Conservation (phyloP, 53 echinoderm and acorn worm species). For the Echinometra lucunter region DNA sequence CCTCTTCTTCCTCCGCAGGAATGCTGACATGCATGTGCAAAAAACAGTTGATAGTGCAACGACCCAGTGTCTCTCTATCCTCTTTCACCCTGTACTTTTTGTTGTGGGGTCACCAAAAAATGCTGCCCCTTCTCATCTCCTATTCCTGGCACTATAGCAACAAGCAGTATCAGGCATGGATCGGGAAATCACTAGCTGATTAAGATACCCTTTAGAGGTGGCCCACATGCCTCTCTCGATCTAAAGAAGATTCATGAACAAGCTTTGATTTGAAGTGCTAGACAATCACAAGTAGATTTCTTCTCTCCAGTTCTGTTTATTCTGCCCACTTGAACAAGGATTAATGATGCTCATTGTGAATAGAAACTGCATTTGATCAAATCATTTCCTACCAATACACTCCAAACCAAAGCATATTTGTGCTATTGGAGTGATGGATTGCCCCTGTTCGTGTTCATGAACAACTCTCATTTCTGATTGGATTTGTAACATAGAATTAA, state of each 20-base stretch:
- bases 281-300: slow-evolving; percentile 62
- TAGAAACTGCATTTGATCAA: slow-evolving; percentile 66
- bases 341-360: slow-evolving; percentile 61
- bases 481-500: not conserved
- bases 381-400: slow-evolving; percentile 64
- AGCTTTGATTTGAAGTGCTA: slow-evolving; percentile 52
- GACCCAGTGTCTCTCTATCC: slow-evolving; percentile 47
- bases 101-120: slow-evolving; percentile 18
- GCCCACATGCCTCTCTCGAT: not conserved
- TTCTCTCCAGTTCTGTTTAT: slow-evolving; percentile 62
- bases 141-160: not conserved
- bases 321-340: slow-evolving; percentile 53
- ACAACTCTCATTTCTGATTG: slow-evolving; percentile 13
- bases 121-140: slow-evolving; percentile 13
- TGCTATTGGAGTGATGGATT: slow-evolving; percentile 35
- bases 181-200: not conserved
- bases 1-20: slow-evolving; percentile 57
- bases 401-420: slow-evolving; percentile 32
- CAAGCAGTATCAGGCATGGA: not conserved
- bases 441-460: slow-evolving; percentile 28
- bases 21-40: slow-evolving; percentile 54
- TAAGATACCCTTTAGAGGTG: slow-evolving; percentile 14
- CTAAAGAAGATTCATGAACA: slow-evolving; percentile 44
- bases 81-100: slow-evolving; percentile 42
- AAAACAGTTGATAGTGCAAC: slow-evolving; percentile 70